Base-by-base conservation (phyloP, 1,140 invertebrate genomes). In the Orius insidiosus region DNA sequence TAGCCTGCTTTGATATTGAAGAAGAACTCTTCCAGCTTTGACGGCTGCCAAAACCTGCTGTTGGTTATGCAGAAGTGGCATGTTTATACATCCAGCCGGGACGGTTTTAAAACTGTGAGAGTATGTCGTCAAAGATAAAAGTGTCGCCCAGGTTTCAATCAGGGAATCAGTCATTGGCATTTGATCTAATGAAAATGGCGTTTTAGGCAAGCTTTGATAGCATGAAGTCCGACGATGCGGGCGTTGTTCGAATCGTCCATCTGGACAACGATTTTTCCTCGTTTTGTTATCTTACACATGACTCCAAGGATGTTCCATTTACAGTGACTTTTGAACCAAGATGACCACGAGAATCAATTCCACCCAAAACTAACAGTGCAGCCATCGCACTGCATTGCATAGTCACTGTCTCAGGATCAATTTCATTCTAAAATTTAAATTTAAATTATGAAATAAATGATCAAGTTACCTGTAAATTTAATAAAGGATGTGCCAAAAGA, bases 301-400 rank as follows among this genome's bases (percentile, higher is more conserved):
- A 77, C 81, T 6, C 76, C 74, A 40, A 64, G 47, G 48, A 16
- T 47, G 40, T 38, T 15, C 9, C 19, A 41, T 32, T 34, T 30
- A 33, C 30, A 19, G 15, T 18, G 44, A 49, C 24, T 14, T 38
- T 52, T 8, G 72, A 71, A 14, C 89, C 89, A 4, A 94, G 71
- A 39, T 87, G 69, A 0, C 84, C 74, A 11, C 87, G 66, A 43
- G 70, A 68, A 61, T 94, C 89, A 43, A 86, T 74, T 4, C 86
- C 87, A 18, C 89, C 89, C 47, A 93, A 74, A 0, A 89, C 71
- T 13, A 80, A 77, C 2, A 96, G 60, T 2, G 80, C 74, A 8
- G 85, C 84, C 58, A 85, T 75, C 46, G 73, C 66, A 38, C 65
- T 68, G 45, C 70, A 65, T 33, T 75, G 71, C 14, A 67, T 62